Conservation (phyloP, 2,797 vertebrate genomes). For the Sebastes steindachneri region DNA sequence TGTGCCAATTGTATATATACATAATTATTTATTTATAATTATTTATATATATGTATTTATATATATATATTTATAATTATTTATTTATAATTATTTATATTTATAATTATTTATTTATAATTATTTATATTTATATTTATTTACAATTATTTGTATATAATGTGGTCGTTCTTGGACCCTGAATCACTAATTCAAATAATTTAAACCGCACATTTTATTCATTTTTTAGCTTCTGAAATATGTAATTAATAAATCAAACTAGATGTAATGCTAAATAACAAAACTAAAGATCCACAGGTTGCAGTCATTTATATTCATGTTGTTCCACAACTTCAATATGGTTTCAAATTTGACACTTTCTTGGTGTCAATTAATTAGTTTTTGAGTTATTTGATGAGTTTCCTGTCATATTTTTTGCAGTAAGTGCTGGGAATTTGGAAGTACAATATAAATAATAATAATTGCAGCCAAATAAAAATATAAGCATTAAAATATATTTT, state of each 20-base stretch:
- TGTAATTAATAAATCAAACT: background rate
- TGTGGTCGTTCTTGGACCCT: background rate
- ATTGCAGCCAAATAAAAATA: background rate
- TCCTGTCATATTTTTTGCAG: background rate
- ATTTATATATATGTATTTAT: too few relatives aligned
- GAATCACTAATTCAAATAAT: background rate
- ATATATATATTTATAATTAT: too few relatives aligned
- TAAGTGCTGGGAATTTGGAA: background rate
- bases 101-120: too few relatives aligned
- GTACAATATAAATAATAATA: background rate
- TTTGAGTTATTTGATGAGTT: background rate
- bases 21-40: too few relatives aligned
- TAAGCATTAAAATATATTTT: background rate
- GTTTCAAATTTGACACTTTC: background rate
- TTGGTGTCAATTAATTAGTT: background rate
- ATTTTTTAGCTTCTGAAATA: background rate
- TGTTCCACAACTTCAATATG: background rate
- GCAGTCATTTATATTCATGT: background rate
- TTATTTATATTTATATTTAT: too few relatives aligned
- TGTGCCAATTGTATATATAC: too few relatives aligned
- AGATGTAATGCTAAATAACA: background rate
- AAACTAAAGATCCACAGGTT: background rate
- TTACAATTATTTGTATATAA: too few relatives aligned
- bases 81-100: too few relatives aligned
- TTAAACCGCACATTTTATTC: background rate